Evolutionary conservation across 2,113 vertebrate species (phyloP), one percentile per base, ranked within the genome.

Genomic region (Willisornis vidua): DNA sequence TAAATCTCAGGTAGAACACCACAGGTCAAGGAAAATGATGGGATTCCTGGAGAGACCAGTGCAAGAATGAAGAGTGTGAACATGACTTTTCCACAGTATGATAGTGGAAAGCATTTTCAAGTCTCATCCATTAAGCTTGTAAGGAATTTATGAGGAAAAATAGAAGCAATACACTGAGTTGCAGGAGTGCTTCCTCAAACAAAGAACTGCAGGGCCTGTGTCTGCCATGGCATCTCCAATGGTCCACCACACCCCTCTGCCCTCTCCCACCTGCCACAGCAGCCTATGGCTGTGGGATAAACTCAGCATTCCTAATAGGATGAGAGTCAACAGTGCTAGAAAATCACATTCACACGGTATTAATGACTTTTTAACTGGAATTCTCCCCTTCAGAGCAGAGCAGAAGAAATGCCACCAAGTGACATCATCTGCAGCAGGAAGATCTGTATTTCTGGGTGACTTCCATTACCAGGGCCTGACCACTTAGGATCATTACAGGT

Each of bases 221-320:
- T 12, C 19, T 72, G 51, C 24, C 17, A 20, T 2, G n/a, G n/a
- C 10, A 28, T 19, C 1, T 1, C 9, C 26, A 63, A 3, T 1
- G 5, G 15, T 19, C 24, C 8, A 4, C 9, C 41, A 29, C 0
- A 0, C 17, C 33, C 11, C 54, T 17, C 9, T 12, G 14, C 33
- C 11, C 54, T 17, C 9, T 12, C 62, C 39, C 29, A 3, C 3
- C 22, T 20, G 33, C 25, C 45, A 61, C 52, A 43, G 57, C 31
- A 79, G 58, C 49, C 54, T 55, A 9, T 0, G 5, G 13, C 4
- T 12, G 5, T 33, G 22, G 37, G 19, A 70, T 31, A 57, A 48
- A 29, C 24, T 54, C 29, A 72, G 57, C 37, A 92, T 43, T 57
- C 63, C 45, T 28, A 4, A 35, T 0, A 35, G n/a, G 19, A 58